Evolutionary conservation across 64 coral and sea anemone genomes (phyloP), one percentile per base, ranked within the genome.

Genomic region (Montipora foliosa): DNA sequence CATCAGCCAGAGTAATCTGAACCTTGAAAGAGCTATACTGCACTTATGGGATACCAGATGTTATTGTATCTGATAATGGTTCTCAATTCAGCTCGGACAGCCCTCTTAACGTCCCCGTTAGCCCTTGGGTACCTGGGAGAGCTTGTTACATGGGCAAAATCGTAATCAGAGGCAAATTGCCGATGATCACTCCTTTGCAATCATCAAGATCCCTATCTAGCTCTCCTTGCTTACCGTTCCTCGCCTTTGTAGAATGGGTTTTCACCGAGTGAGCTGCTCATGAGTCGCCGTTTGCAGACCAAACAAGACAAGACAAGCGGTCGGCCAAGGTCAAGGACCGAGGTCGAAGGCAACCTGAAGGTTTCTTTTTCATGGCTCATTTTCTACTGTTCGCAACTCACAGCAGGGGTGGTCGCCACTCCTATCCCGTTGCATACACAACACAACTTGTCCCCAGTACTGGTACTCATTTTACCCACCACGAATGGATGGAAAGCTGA

Each of bases 101-200:
- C 29, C 29, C 29, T 29, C 29, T 29, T 29, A 29, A 29, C 29
- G 29, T 29, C 29, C 29, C 71, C 17, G 88, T 92, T 78, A 47
- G 79, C 9, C 74, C 79, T 25, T 25, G 25, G 25, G 25, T 25
- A 25, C 25, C 25, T 25, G 25, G 25, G 25, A 25, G 25, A 25
- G 25, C 25, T 25, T 25, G 29, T 93, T 91, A 5, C 81, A 48
- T 3, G 62, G 74, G 21, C 94, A 91, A 80, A 88, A 47, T 17
- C 91, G 93, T 86, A 16, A 75, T 62, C 95, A 96, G 64, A 81
- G 22, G 93, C 91, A 44, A 96, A 90, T 48, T 93, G 79, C 2
- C 86, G 84, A 22, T 67, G 21, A 58, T 96, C 75, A 64, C 48
- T 95, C 12, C 81, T 91, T 22, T 61, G 67, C 57, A 91, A 79